Evolutionary conservation across 1,140 invertebrate species (phyloP).

Genomic region (Pollicipes pollicipes): DNA sequence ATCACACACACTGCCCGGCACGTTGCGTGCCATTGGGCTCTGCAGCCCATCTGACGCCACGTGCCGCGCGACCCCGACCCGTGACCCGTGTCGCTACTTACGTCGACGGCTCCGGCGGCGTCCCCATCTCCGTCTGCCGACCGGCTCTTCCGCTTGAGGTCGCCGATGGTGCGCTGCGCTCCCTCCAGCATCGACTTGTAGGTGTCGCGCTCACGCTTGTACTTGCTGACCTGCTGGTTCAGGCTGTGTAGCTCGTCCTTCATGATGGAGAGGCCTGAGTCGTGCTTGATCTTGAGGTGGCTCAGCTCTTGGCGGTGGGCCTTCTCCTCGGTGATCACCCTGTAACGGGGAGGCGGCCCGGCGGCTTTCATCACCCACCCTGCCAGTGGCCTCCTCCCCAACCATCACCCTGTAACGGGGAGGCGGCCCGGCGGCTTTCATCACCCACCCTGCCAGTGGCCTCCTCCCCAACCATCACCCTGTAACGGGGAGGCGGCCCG

Average conservation of each 20-base stretch:
- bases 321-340: conserved; percentile 46
- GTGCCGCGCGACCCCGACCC: conserved; percentile 16
- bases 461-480: no score
- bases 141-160: conserved; percentile 36
- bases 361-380: no score
- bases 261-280: conserved; percentile 64
- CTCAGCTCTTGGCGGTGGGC: conserved; percentile 61
- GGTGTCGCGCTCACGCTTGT: conserved; percentile 72
- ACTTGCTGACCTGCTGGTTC: conserved; percentile 55
- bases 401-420: no score
- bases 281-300: conserved; percentile 70
- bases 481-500: no score
- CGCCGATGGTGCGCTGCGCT: conserved; percentile 59
- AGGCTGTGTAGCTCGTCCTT: conserved; percentile 67
- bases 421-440: no score
- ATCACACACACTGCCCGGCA: no score
- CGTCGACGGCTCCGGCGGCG: conserved; percentile 9
- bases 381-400: no score
- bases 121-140: conserved; percentile 3
- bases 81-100: conserved; percentile 19
- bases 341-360: conserved; percentile 7
- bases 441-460: no score
- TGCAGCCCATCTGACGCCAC: no score
- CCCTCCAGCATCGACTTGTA: conserved; percentile 78
- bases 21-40: no score